Evolutionary conservation across 2,113 vertebrate genomes (phyloP), one percentile per base, ranked within the genome.

Genomic region (Zingel zingel): DNA sequence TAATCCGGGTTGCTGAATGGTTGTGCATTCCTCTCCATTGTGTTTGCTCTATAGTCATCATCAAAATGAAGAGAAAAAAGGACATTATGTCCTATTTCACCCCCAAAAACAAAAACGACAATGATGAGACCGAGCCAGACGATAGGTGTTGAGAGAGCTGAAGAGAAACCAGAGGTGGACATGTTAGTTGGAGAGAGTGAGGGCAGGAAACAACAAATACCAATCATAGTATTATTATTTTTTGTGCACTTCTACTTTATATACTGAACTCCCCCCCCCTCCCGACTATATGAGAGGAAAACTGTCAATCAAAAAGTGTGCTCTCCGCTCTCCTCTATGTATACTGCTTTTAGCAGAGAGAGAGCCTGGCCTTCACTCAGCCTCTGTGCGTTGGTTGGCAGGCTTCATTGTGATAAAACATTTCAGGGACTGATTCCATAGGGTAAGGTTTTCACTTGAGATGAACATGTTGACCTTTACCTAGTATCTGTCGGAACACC

Each of bases 401-500:
- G 56, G 3, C 19, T 67, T 72, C 67, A 63, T n/a, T 18, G 10
- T 70, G 36, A 68, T 33, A 47, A 69, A 74, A 69, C 54, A 36
- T 77, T 57, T 63, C 51, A 36, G 30, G n/a, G 6, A 72, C 53
- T 27, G 43, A 61, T 58, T 33, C 25, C 50, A 50, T 7, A 36
- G 16, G 19, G 27, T 19, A 66, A 56, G 33, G 59, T 43, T 48
- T 74, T 47, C 18, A 61, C 33, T 66, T 75, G 16, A 54, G 25
- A 43, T 67, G 50, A 71, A 71, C 65, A 62, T 59, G 33, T 72
- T 76, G 39, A 75, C 50, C 48, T 63, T 81, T 43, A 27, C 18
- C 4, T 30, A n/a, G 25, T 23, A 11, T 33, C 45, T 72, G 53
- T 18, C 30, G 56, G 45, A 56, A 48, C 59, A 54, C 21, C 51